Evolutionary conservation across 2,888 invertebrate genomes (phyloP).

Genomic region (Campoplex nolae): DNA sequence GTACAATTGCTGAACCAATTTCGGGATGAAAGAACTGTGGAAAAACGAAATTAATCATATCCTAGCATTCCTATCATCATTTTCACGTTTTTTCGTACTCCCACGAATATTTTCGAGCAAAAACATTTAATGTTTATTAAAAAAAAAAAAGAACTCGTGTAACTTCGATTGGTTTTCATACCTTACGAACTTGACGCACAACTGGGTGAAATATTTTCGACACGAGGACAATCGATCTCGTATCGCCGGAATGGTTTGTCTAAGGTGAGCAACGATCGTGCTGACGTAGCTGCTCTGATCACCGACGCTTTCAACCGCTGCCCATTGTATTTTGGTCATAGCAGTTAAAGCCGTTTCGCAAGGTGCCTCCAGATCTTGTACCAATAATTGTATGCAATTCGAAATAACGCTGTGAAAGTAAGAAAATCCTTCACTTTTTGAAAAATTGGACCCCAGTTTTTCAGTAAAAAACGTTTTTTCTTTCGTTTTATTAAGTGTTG

Average conservation of each 20-base stretch:
- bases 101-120: too few relatives aligned
- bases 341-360: conserved; percentile 97
- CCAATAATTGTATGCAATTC: conserved; percentile 95
- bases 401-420: conserved; percentile 88
- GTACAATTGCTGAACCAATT: conserved; percentile 95
- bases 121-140: too few relatives aligned
- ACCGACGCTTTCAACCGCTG: conserved; percentile 96
- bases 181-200: conserved; percentile 98
- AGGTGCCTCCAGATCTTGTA: conserved; percentile 96
- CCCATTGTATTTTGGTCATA: conserved; percentile 98
- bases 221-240: conserved; percentile 96
- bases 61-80: conserved; percentile 1
- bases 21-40: conserved; percentile 95
- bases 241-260: conserved; percentile 94
- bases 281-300: conserved; percentile 98
- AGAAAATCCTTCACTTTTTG: background rate
- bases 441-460: background rate
- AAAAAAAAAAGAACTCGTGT: too few relatives aligned
- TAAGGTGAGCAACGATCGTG: conserved; percentile 94
- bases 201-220: conserved; percentile 98
- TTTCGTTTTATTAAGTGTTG: too few relatives aligned
- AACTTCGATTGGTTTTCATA: conserved; percentile 78
- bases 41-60: conserved; percentile 64
- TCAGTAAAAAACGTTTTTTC: too few relatives aligned
- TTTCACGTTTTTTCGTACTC: background rate